Evolutionary conservation across 2,113 vertebrate genomes (phyloP).

Genomic region (Donacobius atricapilla): DNA sequence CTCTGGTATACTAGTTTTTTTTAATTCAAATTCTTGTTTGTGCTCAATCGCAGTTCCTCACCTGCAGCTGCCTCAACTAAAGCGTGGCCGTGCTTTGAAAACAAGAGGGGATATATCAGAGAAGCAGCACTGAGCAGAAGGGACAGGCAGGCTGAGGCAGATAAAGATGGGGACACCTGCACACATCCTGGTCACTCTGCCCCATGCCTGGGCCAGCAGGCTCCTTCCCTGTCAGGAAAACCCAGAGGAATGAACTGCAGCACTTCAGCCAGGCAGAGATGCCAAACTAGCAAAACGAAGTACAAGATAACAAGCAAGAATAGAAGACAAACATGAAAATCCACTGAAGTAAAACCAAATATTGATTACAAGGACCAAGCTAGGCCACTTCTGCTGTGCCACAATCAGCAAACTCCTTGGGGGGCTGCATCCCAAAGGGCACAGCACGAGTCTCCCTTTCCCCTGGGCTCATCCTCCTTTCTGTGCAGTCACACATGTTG

Average conservation of each 20-base stretch:
- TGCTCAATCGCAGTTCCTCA: background rate
- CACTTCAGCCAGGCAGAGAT: background rate
- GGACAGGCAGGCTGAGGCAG: background rate
- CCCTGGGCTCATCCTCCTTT: background rate
- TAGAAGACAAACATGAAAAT: background rate
- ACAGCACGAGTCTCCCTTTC: background rate
- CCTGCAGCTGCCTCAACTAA: background rate
- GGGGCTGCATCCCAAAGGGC: background rate
- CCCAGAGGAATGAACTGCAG: background rate
- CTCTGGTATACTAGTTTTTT: background rate
- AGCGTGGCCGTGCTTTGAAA: background rate
- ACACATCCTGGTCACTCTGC: background rate
- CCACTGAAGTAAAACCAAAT: background rate
- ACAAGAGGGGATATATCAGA: background rate
- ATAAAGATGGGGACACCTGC: background rate
- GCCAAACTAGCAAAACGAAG: constrained; percentile 43
- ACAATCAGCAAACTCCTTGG: background rate
- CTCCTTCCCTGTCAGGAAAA: background rate
- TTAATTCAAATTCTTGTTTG: background rate
- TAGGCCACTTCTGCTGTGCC: background rate
- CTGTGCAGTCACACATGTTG: background rate
- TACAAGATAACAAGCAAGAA: constrained; percentile 23
- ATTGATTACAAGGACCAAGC: background rate
- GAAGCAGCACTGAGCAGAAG: background rate
- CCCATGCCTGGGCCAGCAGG: background rate